Percentiles rank a stretch among this genome's conserved stretches.
phyloP scores from a whole-genome alignment of 2,113 vertebrate genomes.

The Eupsittula cactorum region DNA sequence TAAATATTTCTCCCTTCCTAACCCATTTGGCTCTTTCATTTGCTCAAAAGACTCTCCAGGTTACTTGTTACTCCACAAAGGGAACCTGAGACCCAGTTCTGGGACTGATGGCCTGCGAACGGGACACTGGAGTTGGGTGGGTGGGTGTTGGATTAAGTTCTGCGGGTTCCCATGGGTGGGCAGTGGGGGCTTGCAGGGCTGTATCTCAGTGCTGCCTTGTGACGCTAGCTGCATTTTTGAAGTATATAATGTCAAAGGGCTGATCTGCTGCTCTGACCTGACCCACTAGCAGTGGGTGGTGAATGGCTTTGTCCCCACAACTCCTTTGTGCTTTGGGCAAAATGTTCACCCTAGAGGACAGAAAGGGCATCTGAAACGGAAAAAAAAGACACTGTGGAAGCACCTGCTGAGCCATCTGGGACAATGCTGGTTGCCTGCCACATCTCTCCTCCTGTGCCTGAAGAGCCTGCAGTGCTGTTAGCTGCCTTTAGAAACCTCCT shows the following conservation, averaged over 20 bases:
- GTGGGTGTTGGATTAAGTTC: neutral
- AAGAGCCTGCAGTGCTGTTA: neutral
- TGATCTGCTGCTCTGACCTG: neutral
- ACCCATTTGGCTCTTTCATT: neutral
- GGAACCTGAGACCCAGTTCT: neutral
- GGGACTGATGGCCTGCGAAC: neutral
- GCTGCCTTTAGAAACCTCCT: neutral
- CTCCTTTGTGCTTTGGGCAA: neutral
- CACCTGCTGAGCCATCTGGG: neutral
- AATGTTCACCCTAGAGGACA: neutral
- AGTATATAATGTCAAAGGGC: neutral
- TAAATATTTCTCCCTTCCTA: constrained; percentile 36
- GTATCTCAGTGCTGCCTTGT: neutral
- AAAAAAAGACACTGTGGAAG: neutral
- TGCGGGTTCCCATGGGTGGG: neutral
- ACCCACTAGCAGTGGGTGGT: neutral
- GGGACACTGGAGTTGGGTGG: neutral
- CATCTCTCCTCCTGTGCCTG: neutral
- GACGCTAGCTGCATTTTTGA: neutral
- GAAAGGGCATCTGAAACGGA: neutral
- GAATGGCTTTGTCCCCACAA: neutral
- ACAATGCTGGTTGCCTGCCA: neutral
- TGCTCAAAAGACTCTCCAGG: neutral
- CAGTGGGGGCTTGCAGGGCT: neutral
- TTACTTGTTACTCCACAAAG: neutral